Percentiles rank a stretch among this genome's conserved stretches.
Evolutionary conservation across 2,797 vertebrate genomes (phyloP).

Genomic region (Sitta carolinensis): DNA sequence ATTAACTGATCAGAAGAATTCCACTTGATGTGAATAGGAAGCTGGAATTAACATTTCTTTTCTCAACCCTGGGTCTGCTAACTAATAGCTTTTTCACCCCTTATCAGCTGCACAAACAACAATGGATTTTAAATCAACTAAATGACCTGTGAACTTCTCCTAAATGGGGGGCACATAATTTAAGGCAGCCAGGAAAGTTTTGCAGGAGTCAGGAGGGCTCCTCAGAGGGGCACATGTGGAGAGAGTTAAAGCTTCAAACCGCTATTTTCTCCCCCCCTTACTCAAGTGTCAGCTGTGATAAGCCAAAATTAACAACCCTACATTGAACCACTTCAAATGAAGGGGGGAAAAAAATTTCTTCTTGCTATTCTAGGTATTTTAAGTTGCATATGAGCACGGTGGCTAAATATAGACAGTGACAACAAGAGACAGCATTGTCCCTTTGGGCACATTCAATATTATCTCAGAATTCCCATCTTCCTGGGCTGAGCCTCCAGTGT

Average conservation of each 20-base stretch:
- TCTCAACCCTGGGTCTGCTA: background rate
- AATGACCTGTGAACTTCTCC: conserved; percentile 37
- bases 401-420: conserved; percentile 63
- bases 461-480: conserved; percentile 63
- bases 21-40: conserved; percentile 20
- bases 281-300: conserved; percentile 68
- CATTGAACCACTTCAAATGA: conserved; percentile 51
- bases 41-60: background rate
- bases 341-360: background rate
- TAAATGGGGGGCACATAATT: background rate
- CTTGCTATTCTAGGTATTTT: conserved; percentile 67
- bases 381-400: conserved; percentile 50
- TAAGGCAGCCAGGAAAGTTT: conserved; percentile 21
- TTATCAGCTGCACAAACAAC: conserved; percentile 67
- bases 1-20: conserved; percentile 19
- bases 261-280: background rate
- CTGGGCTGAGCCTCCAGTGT: conserved; percentile 19
- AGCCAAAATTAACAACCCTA: conserved; percentile 67
- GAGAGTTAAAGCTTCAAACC: conserved; percentile 51
- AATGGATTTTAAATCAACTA: conserved; percentile 57
- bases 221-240: conserved; percentile 33
- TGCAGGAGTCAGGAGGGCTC: conserved; percentile 9
- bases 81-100: conserved; percentile 30
- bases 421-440: conserved; percentile 65
- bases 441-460: conserved; percentile 26